Conservation (phyloP, 2,113 vertebrate species). For the Rissa tridactyla region DNA sequence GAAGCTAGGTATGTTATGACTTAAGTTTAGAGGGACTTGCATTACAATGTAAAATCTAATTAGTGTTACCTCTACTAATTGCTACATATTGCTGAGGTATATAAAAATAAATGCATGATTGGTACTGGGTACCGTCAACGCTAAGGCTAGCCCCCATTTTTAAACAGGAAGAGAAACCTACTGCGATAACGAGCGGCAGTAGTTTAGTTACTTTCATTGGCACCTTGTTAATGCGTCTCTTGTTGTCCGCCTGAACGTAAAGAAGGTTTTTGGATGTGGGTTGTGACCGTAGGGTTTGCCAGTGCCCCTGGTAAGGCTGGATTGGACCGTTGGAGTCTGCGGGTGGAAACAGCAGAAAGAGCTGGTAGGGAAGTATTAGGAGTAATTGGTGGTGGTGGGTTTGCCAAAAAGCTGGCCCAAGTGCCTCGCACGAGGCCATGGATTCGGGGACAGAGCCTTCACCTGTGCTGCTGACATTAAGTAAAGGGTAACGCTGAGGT, state of each 20-base stretch:
- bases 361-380: neutral
- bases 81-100: conserved; percentile 61
- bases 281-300: neutral
- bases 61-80: conserved; percentile 74
- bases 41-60: conserved; percentile 78
- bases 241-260: neutral
- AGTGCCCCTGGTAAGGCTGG: neutral
- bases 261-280: neutral
- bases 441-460: neutral
- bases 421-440: fast-evolving
- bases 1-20: conserved; percentile 66
- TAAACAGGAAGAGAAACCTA: conserved; percentile 1
- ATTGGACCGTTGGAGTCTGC: neutral
- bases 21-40: conserved; percentile 74
- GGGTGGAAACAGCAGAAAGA: neutral
- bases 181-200: neutral
- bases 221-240: neutral
- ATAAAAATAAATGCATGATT: conserved; percentile 61
- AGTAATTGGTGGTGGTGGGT: neutral
- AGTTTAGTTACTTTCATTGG: neutral
- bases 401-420: neutral
- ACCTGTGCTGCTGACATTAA: neutral
- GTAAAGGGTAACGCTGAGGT: neutral
- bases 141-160: neutral
- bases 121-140: neutral